phyloP scores from a whole-genome alignment of 2,113 vertebrate genomes.

The Oxyruncus cristatus region DNA sequence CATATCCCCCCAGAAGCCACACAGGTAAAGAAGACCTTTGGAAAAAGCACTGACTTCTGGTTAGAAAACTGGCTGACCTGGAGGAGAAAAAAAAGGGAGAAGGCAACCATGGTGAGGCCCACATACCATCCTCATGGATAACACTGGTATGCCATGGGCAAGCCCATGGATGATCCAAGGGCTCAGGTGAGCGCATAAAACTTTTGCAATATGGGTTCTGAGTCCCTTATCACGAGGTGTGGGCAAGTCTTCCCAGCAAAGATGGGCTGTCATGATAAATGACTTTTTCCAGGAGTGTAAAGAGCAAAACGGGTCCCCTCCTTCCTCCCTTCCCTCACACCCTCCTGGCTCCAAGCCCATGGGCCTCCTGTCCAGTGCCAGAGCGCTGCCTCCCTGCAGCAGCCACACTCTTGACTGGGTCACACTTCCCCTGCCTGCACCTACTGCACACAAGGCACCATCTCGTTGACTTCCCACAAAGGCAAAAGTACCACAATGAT shows the following conservation, averaged over 20 bases:
- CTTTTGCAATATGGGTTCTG: not conserved
- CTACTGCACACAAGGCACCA: not conserved
- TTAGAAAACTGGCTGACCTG: not conserved
- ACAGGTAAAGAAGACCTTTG: not conserved
- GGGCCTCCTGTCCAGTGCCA: not conserved
- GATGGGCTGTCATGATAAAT: not conserved
- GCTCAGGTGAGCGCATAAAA: not conserved
- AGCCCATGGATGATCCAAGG: not conserved
- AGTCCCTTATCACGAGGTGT: not conserved
- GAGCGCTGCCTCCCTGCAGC: not conserved
- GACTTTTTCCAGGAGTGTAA: not conserved
- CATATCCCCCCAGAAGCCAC: not conserved
- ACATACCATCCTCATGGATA: not conserved
- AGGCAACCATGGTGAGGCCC: not conserved
- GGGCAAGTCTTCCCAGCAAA: not conserved
- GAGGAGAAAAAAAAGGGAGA: not conserved
- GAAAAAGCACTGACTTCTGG: not conserved
- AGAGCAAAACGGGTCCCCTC: not conserved
- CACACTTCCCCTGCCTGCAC: not conserved
- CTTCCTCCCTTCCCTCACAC: not conserved
- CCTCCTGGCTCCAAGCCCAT: not conserved
- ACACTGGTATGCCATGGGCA: accelerated
- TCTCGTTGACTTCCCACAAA: not conserved
- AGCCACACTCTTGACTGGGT: not conserved
- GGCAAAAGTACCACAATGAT: not conserved